Evolutionary conservation across 2,797 vertebrate genomes (phyloP).

Genomic region (Pseudopleuronectes americanus): DNA sequence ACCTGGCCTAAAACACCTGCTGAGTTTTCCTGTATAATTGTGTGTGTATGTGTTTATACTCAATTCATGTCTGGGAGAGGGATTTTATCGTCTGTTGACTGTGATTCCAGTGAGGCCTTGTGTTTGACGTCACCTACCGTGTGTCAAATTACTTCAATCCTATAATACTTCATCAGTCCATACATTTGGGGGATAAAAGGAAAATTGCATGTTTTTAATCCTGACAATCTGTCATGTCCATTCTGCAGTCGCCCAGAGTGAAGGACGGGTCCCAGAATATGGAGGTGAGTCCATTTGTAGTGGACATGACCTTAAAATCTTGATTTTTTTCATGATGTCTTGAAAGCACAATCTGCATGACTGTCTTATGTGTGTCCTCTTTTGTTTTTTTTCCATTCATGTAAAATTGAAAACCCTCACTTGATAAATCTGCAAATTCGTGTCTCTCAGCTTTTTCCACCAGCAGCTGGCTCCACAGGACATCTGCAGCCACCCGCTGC

Average conservation of each 20-base stretch:
- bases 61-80: constrained; percentile 53
- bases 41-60: constrained; percentile 16
- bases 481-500: constrained; percentile 84
- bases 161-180: constrained; percentile 36
- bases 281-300: constrained; percentile 86
- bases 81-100: constrained; percentile 47
- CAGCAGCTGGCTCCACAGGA: constrained; percentile 82
- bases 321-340: constrained; percentile 52
- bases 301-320: constrained; percentile 73
- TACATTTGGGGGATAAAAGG: constrained; percentile 40
- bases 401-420: background rate
- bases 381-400: background rate
- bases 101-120: constrained; percentile 36
- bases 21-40: background rate
- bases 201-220: constrained; percentile 77
- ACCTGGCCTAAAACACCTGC: background rate
- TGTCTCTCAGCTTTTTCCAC: constrained; percentile 84
- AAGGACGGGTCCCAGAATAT: constrained; percentile 91
- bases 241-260: constrained; percentile 93
- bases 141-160: constrained; percentile 61
- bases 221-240: constrained; percentile 82
- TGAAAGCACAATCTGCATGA: constrained; percentile 69
- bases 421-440: constrained; percentile 5
- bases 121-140: constrained; percentile 30
- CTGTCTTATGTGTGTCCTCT: constrained; percentile 38